A percentile compares a stretch with the other conserved stretches of the same genome.
phyloP scores from a whole-genome alignment of 2,113 vertebrate species.

The Nothobranchius kuhntae region DNA sequence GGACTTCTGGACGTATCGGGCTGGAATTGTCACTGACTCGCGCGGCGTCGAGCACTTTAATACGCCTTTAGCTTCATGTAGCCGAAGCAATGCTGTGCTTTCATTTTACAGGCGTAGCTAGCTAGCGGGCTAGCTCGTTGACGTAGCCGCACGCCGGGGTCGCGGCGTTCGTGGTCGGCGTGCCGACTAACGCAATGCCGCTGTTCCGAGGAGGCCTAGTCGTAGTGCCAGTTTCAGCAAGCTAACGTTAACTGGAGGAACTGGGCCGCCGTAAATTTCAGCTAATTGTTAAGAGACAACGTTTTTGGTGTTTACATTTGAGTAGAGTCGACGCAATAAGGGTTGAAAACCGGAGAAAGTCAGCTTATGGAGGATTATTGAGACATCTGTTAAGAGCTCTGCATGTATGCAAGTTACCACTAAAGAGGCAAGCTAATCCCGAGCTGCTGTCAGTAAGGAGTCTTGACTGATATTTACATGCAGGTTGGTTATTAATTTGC shows the following conservation, averaged over 20 bases:
- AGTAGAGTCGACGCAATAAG: background rate
- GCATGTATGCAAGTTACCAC: constrained; percentile 19
- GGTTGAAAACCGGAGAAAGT: background rate
- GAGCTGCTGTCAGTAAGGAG: background rate
- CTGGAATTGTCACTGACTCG: background rate
- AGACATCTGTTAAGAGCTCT: background rate
- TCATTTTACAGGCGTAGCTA: constrained; percentile 15
- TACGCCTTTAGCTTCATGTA: background rate
- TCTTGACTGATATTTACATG: background rate
- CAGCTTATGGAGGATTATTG: constrained; percentile 4
- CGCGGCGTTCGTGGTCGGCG: constrained; percentile 18
- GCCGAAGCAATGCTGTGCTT: background rate
- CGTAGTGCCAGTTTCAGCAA: constrained; percentile 17
- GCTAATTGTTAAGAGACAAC: constrained; percentile 4
- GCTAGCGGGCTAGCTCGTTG: constrained; percentile 21
- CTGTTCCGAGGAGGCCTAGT: constrained; percentile 41
- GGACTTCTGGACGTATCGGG: constrained; percentile 12
- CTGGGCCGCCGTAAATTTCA: constrained; percentile 6
- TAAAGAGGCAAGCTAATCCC: background rate
- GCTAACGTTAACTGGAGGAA: constrained; percentile 40
- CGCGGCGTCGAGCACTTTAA: background rate
- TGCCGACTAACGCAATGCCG: constrained; percentile 54
- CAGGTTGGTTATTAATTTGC: constrained; percentile 44
- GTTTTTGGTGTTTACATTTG: background rate
- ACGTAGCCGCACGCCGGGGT: constrained; percentile 8